Conservation (phyloP, 1,140 invertebrate species). For the Venustaconcha ellipsiformis region DNA sequence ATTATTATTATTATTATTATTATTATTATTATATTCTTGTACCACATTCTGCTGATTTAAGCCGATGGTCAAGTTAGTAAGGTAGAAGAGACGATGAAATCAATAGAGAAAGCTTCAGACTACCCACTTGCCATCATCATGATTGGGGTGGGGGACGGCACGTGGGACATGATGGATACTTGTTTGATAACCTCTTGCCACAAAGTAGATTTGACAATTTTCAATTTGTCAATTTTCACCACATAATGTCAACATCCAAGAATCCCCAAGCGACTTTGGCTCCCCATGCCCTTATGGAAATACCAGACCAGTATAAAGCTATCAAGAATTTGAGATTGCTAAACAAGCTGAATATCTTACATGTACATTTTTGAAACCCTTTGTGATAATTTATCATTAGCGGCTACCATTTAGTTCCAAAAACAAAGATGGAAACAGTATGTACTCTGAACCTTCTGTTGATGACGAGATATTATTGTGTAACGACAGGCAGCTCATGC, state of each 20-base stretch:
- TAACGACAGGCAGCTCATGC: too few relatives aligned
- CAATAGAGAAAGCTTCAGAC: slow-evolving; percentile 71
- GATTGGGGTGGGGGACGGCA: slow-evolving; percentile 72
- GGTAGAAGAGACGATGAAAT: slow-evolving; percentile 66
- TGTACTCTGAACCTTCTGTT: too few relatives aligned
- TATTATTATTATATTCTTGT: slow-evolving; percentile 42
- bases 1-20: too few relatives aligned
- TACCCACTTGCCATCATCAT: slow-evolving; percentile 73
- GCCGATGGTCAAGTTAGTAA: slow-evolving; percentile 72
- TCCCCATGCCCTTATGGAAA: slow-evolving; percentile 70
- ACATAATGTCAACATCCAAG: slow-evolving; percentile 45
- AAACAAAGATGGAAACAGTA: too few relatives aligned
- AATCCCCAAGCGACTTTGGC: slow-evolving; percentile 68
- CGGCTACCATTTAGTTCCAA: too few relatives aligned
- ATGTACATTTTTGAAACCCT: too few relatives aligned
- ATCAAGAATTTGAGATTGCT: slow-evolving; percentile 63
- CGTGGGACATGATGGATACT: slow-evolving; percentile 70
- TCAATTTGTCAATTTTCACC: slow-evolving; percentile 71
- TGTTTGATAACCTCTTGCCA: slow-evolving; percentile 71
- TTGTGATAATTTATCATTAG: too few relatives aligned
- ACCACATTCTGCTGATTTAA: slow-evolving; percentile 71
- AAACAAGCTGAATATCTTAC: not conserved
- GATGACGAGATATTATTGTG: too few relatives aligned
- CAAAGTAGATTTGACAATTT: slow-evolving; percentile 72
- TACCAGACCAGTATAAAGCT: slow-evolving; percentile 70